Evolutionary conservation across 2,113 vertebrate genomes (phyloP), one percentile per base, ranked within the genome.

Genomic region (Pterocles gutturalis): DNA sequence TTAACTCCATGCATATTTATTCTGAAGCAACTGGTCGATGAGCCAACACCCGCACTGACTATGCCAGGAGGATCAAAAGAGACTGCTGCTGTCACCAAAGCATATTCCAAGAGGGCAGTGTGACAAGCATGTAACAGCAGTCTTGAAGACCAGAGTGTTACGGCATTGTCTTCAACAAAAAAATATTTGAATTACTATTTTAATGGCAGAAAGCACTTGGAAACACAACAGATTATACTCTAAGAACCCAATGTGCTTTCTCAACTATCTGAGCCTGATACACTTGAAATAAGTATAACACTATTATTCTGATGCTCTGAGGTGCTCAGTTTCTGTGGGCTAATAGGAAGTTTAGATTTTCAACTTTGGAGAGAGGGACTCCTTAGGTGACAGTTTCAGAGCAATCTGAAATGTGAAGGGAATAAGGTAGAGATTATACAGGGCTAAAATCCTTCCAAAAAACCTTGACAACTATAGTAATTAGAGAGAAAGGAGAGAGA

Each of bases 41-140:
- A 76, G 78, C 70, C 97, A 85, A 77, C 73, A 85, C 84, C 94
- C 66, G 85, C 65, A 12, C 31, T 91, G 61, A 17, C 51, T 82
- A 0, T 78, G 88, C 76, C 58, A 60, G 71, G 48, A 70, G 38
- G 72, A 80, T 93, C 78, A 43, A 11, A 69, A 54, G 79, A 58
- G 58, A 7, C 43, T 43, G 67, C 66, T 5, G 6, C 78, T 70
- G 54, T 70, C 78, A 34, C 73, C 53, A 49, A 45, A 85, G 34
- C 69, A 13, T 71, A 18, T 51, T 49, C 29, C 49, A 36, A 33
- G 34, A 80, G 67, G 28, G 20, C 26, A 33, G 34, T 1, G 19
- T 58, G 69, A 25, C 38, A 34, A 43, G 54, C 1, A 0, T 20
- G 51, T 36, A 57, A 24, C 45, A 75, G 64, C 60, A 15, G 10